A percentile compares a stretch with the other conserved stretches of the same genome.
Conservation (phyloP, 2,797 vertebrate species). For the Myotis findleyi region DNA sequence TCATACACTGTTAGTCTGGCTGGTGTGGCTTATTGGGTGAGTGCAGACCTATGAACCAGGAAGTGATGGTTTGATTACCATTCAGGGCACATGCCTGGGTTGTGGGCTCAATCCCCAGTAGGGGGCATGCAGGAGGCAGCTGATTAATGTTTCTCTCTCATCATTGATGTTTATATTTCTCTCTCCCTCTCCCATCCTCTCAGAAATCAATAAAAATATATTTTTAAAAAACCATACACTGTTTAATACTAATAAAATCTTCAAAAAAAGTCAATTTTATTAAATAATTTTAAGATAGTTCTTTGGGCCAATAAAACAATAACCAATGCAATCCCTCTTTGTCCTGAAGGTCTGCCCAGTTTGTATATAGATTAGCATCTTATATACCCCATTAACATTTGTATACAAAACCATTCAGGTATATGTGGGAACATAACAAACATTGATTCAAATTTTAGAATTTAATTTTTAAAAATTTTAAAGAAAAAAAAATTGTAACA, state of each 20-base stretch:
- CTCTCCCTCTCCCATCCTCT: neutral
- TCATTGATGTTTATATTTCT: neutral
- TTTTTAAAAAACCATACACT: neutral
- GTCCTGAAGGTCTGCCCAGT: neutral
- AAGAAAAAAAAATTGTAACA: neutral
- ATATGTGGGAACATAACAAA: neutral
- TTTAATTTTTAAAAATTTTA: neutral
- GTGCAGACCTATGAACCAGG: neutral
- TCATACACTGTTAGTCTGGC: neutral
- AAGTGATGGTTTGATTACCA: neutral
- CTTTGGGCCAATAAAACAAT: neutral
- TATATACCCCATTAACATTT: neutral
- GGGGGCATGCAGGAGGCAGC: neutral
- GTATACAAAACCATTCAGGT: neutral
- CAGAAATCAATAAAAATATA: neutral
- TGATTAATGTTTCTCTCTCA: neutral
- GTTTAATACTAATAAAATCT: neutral
- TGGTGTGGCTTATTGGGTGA: neutral
- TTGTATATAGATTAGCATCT: neutral
- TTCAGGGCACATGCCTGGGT: neutral
- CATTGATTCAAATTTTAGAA: neutral
- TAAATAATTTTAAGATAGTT: neutral
- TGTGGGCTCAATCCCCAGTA: neutral
- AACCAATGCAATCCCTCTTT: neutral
- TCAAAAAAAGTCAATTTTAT: conserved; percentile 14